These are phyloP conservation scores for Gobionotothen gibberifrons DNA, from an alignment of 2,797 vertebrate species.

Conservation along the genomic window DNA sequence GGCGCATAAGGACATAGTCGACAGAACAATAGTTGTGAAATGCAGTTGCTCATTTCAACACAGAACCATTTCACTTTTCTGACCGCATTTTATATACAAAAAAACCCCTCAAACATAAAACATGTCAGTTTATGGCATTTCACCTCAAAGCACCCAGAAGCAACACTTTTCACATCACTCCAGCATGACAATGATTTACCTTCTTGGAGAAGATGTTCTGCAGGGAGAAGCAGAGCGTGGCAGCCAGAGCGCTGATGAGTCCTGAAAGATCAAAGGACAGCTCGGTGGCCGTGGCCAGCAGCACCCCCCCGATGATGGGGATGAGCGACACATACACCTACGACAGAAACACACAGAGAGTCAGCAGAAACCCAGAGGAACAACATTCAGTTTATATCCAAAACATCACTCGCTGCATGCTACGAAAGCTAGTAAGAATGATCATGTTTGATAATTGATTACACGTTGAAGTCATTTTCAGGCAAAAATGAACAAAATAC, in stretches of 20 bases:
- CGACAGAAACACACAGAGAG: background rate
- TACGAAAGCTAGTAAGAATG: background rate
- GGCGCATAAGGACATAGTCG: background rate
- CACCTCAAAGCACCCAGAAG: background rate
- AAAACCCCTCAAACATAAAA: background rate
- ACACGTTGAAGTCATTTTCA: no score
- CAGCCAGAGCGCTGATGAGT: conserved; percentile 95
- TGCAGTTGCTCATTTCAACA: background rate
- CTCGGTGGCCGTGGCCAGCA: conserved; percentile 94
- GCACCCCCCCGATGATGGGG: conserved; percentile 96
- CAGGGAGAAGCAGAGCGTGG: conserved; percentile 97
- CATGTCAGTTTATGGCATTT: background rate
- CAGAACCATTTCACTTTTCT: conserved; percentile 9
- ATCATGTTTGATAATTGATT: background rate
- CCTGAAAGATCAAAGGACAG: conserved; percentile 95
- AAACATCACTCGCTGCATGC: background rate
- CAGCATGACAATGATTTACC: conserved; percentile 75
- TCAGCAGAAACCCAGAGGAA: conserved; percentile 1
- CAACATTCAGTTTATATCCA: background rate
- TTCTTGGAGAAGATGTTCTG: conserved; percentile 99
- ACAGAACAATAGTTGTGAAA: background rate
- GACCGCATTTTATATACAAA: background rate
- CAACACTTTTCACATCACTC: background rate
- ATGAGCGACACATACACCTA: conserved; percentile 96
- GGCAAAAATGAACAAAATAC: no score